Conservation (phyloP, 2,888 invertebrate species). For the Entomobrya multifasciata region DNA sequence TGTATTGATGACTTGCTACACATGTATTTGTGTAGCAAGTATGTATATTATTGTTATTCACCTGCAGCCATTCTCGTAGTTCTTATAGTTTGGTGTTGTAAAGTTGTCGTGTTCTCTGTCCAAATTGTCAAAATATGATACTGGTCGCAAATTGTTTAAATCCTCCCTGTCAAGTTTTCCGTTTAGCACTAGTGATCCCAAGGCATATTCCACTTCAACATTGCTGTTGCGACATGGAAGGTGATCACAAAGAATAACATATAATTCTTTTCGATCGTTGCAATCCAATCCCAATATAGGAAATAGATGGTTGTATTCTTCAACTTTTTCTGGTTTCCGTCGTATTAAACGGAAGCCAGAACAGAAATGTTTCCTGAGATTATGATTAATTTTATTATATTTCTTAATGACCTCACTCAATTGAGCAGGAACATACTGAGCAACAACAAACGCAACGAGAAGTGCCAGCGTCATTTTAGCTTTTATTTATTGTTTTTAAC, state of each 20-base stretch:
- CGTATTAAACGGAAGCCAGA: background rate
- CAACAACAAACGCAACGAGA: background rate
- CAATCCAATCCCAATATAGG: background rate
- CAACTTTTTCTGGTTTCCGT: background rate
- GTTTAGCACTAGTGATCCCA: background rate
- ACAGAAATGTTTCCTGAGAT: background rate
- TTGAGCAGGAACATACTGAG: background rate
- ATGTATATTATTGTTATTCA: background rate
- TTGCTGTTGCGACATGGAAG: background rate
- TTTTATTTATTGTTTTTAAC: no score
- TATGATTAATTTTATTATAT: background rate
- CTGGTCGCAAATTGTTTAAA: background rate
- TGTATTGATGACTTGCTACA: no score
- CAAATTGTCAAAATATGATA: background rate
- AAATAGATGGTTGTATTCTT: background rate
- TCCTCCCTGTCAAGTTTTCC: background rate
- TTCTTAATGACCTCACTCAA: background rate
- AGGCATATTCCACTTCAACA: background rate
- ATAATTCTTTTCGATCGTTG: background rate
- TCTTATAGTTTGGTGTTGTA: no score
- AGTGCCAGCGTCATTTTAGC: background rate
- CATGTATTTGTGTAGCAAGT: no score
- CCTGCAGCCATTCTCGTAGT: no score
- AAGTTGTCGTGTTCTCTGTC: no score
- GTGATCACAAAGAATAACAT: background rate